Percentiles rank a stretch among this genome's conserved stretches.
phyloP scores from a whole-genome alignment of 2,888 invertebrate species.

The Volucella inanis region DNA sequence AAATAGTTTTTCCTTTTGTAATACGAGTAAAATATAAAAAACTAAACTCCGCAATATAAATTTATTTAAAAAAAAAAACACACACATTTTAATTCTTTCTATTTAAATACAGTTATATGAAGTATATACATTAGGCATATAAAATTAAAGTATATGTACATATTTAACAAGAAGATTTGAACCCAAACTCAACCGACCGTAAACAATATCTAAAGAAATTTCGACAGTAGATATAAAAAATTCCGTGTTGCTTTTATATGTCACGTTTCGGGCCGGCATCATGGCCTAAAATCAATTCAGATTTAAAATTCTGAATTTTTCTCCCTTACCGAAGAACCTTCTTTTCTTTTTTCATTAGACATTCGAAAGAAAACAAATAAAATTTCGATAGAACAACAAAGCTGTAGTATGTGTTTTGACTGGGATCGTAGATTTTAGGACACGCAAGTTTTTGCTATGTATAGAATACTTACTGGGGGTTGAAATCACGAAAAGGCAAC shows the following conservation, averaged over 20 bases:
- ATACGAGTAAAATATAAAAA: no score
- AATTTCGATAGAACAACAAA: constrained; percentile 29
- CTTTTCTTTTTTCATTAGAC: constrained; percentile 16
- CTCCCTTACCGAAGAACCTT: constrained; percentile 25
- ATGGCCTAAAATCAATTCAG: constrained; percentile 68
- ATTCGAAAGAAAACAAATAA: constrained; percentile 2
- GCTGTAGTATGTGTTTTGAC: constrained; percentile 23
- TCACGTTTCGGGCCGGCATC: constrained; percentile 68
- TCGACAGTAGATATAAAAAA: constrained; percentile 36
- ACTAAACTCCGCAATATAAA: no score
- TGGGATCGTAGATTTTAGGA: constrained; percentile 20
- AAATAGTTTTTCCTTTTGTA: no score
- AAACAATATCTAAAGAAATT: constrained; percentile 50
- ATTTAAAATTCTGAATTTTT: constrained; percentile 64
- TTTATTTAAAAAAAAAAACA: no score
- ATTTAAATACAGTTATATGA: background rate
- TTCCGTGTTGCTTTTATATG: constrained; percentile 51
- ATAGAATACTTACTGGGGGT: constrained; percentile 15
- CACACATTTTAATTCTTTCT: no score
- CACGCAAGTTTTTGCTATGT: constrained; percentile 51
- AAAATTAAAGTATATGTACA: constrained; percentile 22
- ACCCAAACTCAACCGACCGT: constrained; percentile 56
- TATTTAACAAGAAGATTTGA: constrained; percentile 28
- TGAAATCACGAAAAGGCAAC: constrained; percentile 29
- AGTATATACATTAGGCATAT: constrained; percentile 19